Percentiles rank a stretch among this genome's conserved stretches.
phyloP scores from a whole-genome alignment of 92 coral and sea anemone genomes.

The Plumapathes pennacea region DNA sequence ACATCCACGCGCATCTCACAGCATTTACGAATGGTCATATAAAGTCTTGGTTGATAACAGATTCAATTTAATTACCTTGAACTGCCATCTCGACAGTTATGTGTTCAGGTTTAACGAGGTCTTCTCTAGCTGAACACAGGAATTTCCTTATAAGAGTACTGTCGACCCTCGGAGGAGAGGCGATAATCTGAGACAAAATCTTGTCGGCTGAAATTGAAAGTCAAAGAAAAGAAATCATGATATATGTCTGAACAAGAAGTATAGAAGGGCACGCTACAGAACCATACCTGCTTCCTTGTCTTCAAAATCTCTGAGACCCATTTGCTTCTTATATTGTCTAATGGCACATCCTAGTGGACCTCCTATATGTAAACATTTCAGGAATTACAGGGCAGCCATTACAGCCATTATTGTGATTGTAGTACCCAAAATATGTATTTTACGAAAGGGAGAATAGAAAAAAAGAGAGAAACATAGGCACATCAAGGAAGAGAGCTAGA shows the following conservation, averaged over 20 bases:
- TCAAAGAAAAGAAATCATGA: too few species aligned
- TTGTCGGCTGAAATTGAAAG: slow-evolving; percentile 22
- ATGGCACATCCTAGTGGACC: slow-evolving; percentile 61
- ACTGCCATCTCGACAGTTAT: slow-evolving; percentile 49
- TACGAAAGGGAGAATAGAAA: too few species aligned
- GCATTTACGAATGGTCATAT: too few species aligned
- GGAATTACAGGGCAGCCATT: too few species aligned
- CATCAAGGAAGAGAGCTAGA: too few species aligned
- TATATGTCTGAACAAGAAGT: too few species aligned
- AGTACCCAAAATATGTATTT: too few species aligned
- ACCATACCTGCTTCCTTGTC: slow-evolving; percentile 33
- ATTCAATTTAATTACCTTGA: slow-evolving; percentile 42
- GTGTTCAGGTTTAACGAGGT: slow-evolving; percentile 15
- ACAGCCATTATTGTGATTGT: too few species aligned
- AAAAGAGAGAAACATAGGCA: too few species aligned
- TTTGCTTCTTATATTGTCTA: slow-evolving; percentile 62
- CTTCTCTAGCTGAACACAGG: slow-evolving; percentile 39
- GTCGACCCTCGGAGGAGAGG: slow-evolving; percentile 23
- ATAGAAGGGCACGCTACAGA: too few species aligned
- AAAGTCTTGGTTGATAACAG: not conserved
- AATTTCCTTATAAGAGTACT: slow-evolving; percentile 50
- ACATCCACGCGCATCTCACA: too few species aligned
- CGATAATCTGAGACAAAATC: slow-evolving; percentile 41
- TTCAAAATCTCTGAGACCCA: slow-evolving; percentile 44
- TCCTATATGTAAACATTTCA: slow-evolving; percentile 40